Conservation (phyloP, 1,140 invertebrate genomes). For the Drosophila busckii region DNA sequence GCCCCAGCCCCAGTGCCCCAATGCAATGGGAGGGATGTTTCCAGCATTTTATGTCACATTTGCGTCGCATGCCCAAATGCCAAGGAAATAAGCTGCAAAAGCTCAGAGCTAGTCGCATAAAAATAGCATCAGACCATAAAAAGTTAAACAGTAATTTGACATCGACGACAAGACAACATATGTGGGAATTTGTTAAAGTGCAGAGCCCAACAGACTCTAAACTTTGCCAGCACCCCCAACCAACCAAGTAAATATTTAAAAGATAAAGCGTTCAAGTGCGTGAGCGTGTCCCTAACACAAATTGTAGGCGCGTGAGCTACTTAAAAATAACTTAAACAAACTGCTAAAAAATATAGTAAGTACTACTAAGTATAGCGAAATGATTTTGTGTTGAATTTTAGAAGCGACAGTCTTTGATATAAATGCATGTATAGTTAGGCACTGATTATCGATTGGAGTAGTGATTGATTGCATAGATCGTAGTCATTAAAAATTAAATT, state of each 20-base stretch:
- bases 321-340: no score
- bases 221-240: no score
- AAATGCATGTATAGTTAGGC: no score
- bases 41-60: slow-evolving; percentile 69
- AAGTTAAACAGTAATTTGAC: slow-evolving; percentile 73
- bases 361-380: no score
- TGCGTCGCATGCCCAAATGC: slow-evolving; percentile 64
- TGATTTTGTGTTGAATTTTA: no score
- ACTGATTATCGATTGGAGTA: no score
- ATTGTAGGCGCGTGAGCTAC: slow-evolving; percentile 32
- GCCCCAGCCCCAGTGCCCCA: no score
- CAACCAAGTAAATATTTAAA: slow-evolving; percentile 53
- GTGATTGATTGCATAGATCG: no score
- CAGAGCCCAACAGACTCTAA: no score
- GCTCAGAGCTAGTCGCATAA: slow-evolving; percentile 58
- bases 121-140: slow-evolving; percentile 65
- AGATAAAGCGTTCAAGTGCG: slow-evolving; percentile 61
- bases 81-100: slow-evolving; percentile 70
- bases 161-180: slow-evolving; percentile 54
- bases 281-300: slow-evolving; percentile 37
- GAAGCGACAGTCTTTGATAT: no score
- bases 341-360: no score
- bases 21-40: slow-evolving; percentile 36
- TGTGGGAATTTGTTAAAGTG: slow-evolving; percentile 31
- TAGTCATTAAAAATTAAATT: no score